Evolutionary conservation across 1,140 invertebrate genomes (phyloP).

Genomic region (Drosophila auraria): DNA sequence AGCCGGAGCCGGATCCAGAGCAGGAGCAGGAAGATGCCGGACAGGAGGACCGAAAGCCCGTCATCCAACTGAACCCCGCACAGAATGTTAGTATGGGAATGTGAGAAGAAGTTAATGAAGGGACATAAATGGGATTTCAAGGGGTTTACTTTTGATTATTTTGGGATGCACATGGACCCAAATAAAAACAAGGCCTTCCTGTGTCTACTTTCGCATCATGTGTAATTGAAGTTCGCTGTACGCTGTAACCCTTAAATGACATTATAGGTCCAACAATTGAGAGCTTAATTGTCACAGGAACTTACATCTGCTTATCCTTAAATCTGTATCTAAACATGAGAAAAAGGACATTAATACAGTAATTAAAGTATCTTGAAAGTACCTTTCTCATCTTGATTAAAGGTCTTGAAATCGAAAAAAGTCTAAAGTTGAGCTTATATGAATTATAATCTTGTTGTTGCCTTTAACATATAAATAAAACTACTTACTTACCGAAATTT

Average conservation of each 20-base stretch:
- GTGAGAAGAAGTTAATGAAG: slow-evolving; percentile 38
- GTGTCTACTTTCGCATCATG: slow-evolving; percentile 19
- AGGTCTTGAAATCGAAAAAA: fast-evolving
- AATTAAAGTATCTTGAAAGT: background rate
- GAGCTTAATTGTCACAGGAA: slow-evolving; percentile 28
- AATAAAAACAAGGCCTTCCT: slow-evolving; percentile 39
- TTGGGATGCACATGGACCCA: slow-evolving; percentile 27
- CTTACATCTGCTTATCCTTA: background rate
- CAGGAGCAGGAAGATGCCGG: slow-evolving; percentile 5
- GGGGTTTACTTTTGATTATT: slow-evolving; percentile 35
- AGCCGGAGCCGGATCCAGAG: slow-evolving; percentile 23
- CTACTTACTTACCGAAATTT: too few relatives aligned
- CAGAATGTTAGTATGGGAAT: slow-evolving; percentile 57
- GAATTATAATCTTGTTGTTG: too few relatives aligned
- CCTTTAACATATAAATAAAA: too few relatives aligned
- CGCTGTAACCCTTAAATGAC: slow-evolving; percentile 20
- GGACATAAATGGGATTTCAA: slow-evolving; percentile 36
- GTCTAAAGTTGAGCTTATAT: too few relatives aligned
- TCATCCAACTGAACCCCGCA: slow-evolving; percentile 1
- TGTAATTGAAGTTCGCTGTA: slow-evolving; percentile 18
- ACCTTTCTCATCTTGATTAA: background rate
- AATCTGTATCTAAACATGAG: slow-evolving; percentile 1
- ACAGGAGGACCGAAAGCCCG: slow-evolving; percentile 20
- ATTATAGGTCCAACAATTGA: slow-evolving; percentile 29
- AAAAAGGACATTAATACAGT: background rate